Base-by-base conservation (phyloP, 2,888 invertebrate genomes). In the Trissonchulus latispiculum region DNA sequence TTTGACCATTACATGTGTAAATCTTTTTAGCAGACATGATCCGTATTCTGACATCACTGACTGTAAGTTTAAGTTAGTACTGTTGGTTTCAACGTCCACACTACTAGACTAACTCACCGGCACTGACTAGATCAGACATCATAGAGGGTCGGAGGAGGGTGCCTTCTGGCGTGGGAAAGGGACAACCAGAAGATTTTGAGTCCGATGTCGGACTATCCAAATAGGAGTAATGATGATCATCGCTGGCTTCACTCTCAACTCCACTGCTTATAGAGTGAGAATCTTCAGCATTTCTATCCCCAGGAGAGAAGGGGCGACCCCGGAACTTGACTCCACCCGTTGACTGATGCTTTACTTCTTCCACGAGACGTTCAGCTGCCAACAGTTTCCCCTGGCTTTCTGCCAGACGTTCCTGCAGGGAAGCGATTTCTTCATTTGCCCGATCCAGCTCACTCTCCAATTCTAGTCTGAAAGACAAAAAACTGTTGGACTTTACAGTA, bases 371-470 rank as follows among this genome's bases (percentile, higher is more conserved):
- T 36, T 68, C 36, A 23, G 36, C 33, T 8, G 28, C n/a, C n/a
- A 36, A 8, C 69, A 68, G 33, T n/a, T 33, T 68, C 2, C 69
- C n/a, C 18, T 68, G 32, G n/a, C 35, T n/a, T n/a, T 68, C 31
- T 36, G 28, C 23, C 36, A 68, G 69, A 18, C 36, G 33, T 23
- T 68, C 69, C 36, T 68, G 69, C n/a, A 68, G 35, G 36, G 36
- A 35, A 8, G 33, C 69, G 69, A 68, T 68, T 33, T 68, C 69
- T 68, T 68, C 69, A 8, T 68, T 2, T n/a, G 69, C 69, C 3
- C 69, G 69, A 23, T 68, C 69, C 15, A 68, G n/a, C n/a, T 68
- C 69, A n/a, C n/a, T 36, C 36, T 68, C 69, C 28, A 68, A 36
- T 35, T 68, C 33, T n/a, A 23, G 33, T 36, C 69, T 68, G 36